Evolutionary conservation across 37 sponge, comb jelly and placozoan genomes (phyloP).

Genomic region (Aplysina aerophoba): DNA sequence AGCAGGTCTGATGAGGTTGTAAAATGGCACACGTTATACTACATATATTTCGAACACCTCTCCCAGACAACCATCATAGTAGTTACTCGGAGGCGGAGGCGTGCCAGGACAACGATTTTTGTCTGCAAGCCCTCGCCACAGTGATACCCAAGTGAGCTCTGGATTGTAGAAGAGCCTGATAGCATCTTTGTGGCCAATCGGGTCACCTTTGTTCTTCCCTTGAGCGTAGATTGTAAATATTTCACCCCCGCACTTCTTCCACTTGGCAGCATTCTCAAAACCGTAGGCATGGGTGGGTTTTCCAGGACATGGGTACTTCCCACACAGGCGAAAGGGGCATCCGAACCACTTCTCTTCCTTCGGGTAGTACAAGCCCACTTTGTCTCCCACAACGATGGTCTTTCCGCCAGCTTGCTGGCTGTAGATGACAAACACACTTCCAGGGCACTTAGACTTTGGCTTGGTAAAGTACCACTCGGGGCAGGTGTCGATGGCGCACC

Average conservation of each 20-base stretch:
- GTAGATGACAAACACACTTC: neutral
- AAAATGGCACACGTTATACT: too few relatives aligned
- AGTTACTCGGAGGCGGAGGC: neutral
- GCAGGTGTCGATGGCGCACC: neutral
- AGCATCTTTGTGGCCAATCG: neutral
- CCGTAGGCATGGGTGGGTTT: neutral
- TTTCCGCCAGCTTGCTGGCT: neutral
- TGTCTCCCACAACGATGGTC: neutral
- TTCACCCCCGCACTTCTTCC: neutral
- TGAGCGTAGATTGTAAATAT: neutral
- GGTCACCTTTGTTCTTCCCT: neutral
- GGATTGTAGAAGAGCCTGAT: neutral
- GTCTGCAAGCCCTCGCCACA: too few relatives aligned
- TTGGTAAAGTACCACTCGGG: neutral
- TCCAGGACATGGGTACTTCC: conserved; percentile 7
- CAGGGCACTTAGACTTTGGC: neutral
- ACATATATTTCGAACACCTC: neutral
- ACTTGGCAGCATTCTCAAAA: neutral
- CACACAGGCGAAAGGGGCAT: neutral
- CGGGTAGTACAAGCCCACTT: conserved; percentile 16
- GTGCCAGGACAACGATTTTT: neutral
- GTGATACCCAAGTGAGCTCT: neutral
- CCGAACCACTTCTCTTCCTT: conserved; percentile 5
- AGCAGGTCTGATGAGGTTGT: too few relatives aligned
- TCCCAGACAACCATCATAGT: neutral